Evolutionary conservation across 2,113 vertebrate species (phyloP), one percentile per base, ranked within the genome.

Genomic region (Polypterus senegalus): DNA sequence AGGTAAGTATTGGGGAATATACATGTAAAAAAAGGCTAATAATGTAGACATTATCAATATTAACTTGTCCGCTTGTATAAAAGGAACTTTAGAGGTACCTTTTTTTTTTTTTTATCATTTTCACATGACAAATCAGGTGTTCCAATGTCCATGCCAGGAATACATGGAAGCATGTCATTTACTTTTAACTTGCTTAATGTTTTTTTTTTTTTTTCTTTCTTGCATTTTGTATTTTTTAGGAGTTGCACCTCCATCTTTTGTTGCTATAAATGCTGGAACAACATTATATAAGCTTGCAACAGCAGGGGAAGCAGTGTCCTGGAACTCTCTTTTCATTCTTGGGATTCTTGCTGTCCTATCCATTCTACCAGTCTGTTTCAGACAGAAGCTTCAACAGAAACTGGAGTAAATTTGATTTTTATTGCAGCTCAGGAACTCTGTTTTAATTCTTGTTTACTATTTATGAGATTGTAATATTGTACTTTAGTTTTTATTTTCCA

Each of bases 221-320:
- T 63, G 60, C 63, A 44, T 10, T 58, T 58, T 59, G 58, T 73
- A 60, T 61, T 27, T 74, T 64, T 48, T 70, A 94, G 96, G 96
- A 73, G 96, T 99, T 49, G 96, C 96, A 43, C 96, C 96, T 8
- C 96, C 96, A 0, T 99, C 96, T 46, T 99, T 99, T 64, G 91
- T 99, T 70, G 96, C 95, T 4, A 99, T 99, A 72, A 97, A 99
- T 47, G 96, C 95, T 4, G 96, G 96, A 62, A 99, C 95, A 53
- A 98, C 94, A 5, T 77, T 99, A 46, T 97, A 99, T 81, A 95
- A 97, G 67, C 90, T 99, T 69, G 97, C 94, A 49, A 97, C 96
- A 60, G 95, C 95, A 2, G 96, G 95, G 4, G 95, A 99, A 80
- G 96, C 94, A 3, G 92, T 99, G 74, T 97, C 95, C 75, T 99